Conservation (phyloP, 2,113 vertebrate species). For the Noctilio leporinus region DNA sequence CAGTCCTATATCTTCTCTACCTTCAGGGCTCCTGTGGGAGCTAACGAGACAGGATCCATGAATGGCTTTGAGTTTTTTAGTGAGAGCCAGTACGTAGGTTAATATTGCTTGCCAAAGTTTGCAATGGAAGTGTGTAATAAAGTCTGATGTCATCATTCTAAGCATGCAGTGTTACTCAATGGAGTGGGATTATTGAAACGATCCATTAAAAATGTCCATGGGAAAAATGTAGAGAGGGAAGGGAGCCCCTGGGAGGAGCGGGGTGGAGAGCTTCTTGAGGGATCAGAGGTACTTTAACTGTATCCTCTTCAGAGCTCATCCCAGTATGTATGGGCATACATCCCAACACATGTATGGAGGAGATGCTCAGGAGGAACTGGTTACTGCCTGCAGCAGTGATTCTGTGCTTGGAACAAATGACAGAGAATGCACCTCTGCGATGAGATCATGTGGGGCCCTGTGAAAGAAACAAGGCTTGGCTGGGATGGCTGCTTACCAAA, state of each 20-base stretch:
- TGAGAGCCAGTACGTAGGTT: neutral
- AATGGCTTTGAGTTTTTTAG: neutral
- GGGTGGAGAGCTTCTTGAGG: neutral
- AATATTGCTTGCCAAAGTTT: neutral
- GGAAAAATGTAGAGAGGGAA: neutral
- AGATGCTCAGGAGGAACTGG: neutral
- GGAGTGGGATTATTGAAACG: neutral
- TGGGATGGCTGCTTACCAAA: neutral
- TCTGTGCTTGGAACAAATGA: neutral
- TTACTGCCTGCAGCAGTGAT: neutral
- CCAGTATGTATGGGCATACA: no score
- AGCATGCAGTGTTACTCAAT: neutral
- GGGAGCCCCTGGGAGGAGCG: neutral
- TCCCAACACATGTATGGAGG: neutral
- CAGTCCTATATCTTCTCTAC: neutral
- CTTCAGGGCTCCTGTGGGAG: neutral
- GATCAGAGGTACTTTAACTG: neutral
- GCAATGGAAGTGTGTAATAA: neutral
- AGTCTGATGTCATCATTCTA: neutral
- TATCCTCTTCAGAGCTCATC: neutral
- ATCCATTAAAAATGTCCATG: neutral
- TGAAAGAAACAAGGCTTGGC: neutral
- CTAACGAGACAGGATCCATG: neutral
- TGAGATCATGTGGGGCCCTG: neutral
- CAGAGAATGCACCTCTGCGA: neutral